Conservation (phyloP, 64 coral and sea anemone genomes). For the Actinia tenebrosa region DNA sequence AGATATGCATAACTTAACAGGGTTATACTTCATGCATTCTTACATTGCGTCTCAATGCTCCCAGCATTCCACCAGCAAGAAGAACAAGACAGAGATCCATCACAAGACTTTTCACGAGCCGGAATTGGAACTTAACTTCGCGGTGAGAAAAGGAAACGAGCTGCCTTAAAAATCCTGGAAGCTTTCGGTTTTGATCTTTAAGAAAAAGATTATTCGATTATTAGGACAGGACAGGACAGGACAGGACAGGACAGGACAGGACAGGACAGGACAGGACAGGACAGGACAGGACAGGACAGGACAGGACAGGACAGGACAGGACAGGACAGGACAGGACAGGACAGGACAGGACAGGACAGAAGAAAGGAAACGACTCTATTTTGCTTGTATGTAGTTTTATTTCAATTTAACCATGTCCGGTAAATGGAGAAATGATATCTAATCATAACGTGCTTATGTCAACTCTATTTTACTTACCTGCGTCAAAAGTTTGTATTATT, state of each 20-base stretch:
- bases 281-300: too few relatives aligned
- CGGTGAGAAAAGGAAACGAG: constrained; percentile 45
- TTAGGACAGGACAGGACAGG: not conserved
- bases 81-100: constrained; percentile 72
- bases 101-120: constrained; percentile 50
- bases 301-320: too few relatives aligned
- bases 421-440: too few relatives aligned
- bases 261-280: too few relatives aligned
- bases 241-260: not conserved
- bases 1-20: not conserved
- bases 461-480: not conserved
- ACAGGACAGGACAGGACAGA: too few relatives aligned
- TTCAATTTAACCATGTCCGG: too few relatives aligned
- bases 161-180: constrained; percentile 59
- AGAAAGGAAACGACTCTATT: too few relatives aligned
- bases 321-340: too few relatives aligned
- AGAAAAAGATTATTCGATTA: not conserved
- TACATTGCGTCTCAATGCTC: constrained; percentile 45
- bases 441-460: too few relatives aligned
- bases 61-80: constrained; percentile 68
- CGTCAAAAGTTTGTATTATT: not conserved
- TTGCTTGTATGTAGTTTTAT: too few relatives aligned
- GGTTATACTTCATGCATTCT: not conserved
- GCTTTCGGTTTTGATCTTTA: constrained; percentile 35
- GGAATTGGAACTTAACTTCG: constrained; percentile 70